Base-by-base conservation (phyloP, 2,888 invertebrate genomes). In the Acanthoscelides obtectus region DNA sequence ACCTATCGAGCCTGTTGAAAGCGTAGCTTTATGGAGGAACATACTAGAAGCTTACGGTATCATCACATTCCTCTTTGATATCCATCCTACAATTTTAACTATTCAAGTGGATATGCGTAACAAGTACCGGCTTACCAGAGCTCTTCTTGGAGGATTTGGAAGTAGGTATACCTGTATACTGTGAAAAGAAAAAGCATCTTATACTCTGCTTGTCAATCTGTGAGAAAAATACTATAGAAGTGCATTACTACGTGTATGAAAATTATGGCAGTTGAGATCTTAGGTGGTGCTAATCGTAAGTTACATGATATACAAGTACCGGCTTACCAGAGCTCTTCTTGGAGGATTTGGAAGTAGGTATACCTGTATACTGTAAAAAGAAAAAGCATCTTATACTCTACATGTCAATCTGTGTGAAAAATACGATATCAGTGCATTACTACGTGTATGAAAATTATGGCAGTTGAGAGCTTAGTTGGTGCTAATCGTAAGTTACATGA, bases 81-180 rank as follows among this genome's bases (percentile, higher is more conserved):
- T 95, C 71, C 94, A 94, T 85, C 94, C 94, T 0, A 91, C 92
- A 81, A 88, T 97, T 80, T 89, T 97, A 76, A 97, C 96, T 0
- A 91, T 97, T 69, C 97, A 97, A 86, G 93, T 96, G 75, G 97
- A 97, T 83, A 97, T 97, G 97, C 89, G 89, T 75, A 89, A 93
- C 75, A 93, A 94, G 75, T 86, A 88, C 0, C 90, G 92, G 79
- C 91, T 97, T 75, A 89, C 91, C 77, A 87, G 87, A 79, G 94
- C 95, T 0, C 90, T 95, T 0, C 78, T 92, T 0, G 86, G 89
- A 12, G 94, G 93, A 12, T 95, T 94, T 83, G 78, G 88, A 45
- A 87, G 93, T 93, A 84, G 84, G 86, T 66, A 66, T 66, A 66
- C 19, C n/a, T n/a, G n/a, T n/a, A n/a, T n/a, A n/a, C n/a, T n/a